Conservation (phyloP, 2,797 vertebrate genomes). For the Anguilla marmorata region DNA sequence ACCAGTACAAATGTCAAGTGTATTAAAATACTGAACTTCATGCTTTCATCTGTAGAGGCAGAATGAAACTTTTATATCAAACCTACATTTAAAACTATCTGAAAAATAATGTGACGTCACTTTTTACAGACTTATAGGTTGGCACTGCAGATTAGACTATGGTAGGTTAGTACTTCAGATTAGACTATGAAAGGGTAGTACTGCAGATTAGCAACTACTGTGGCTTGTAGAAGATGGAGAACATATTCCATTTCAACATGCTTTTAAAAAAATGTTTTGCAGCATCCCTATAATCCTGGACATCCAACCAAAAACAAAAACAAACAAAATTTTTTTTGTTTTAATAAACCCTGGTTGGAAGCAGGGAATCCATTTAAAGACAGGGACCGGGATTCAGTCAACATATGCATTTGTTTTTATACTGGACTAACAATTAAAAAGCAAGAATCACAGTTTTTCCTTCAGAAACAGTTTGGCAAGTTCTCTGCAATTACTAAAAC, state of each 20-base stretch:
- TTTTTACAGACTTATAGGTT: not conserved
- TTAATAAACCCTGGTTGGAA: not conserved
- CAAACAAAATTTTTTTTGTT: not conserved
- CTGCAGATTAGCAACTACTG: not conserved
- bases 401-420: not conserved
- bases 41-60: not conserved
- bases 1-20: not conserved
- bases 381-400: not conserved
- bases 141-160: not conserved
- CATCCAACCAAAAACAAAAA: not conserved
- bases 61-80: not conserved
- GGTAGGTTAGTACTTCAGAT: not conserved
- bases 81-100: not conserved
- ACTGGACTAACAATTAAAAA: not conserved
- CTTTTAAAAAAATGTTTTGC: too few species aligned
- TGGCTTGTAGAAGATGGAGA: conserved; percentile 4
- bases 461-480: not conserved
- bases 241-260: not conserved
- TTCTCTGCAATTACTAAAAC: not conserved
- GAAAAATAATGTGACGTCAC: not conserved
- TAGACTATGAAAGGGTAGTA: not conserved
- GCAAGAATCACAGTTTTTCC: not conserved
- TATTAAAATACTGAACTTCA: conserved; percentile 10
- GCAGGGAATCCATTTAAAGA: not conserved
- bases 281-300: not conserved